Evolutionary conservation across 2,113 vertebrate species (phyloP).

Genomic region (Ammodytes dubius): DNA sequence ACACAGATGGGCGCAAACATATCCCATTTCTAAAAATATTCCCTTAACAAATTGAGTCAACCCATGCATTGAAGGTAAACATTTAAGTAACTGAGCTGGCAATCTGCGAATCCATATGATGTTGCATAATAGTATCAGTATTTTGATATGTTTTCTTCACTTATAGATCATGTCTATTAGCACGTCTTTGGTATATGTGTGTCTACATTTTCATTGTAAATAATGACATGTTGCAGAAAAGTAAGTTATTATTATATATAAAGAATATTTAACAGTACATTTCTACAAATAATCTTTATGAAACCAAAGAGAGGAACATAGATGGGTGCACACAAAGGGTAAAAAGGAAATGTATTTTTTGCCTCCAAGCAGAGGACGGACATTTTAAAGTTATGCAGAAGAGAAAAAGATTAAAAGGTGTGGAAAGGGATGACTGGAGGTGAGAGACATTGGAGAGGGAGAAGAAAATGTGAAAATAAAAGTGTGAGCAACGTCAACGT

Average conservation of each 20-base stretch:
- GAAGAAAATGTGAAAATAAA: conserved; percentile 44
- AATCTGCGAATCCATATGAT: not conserved
- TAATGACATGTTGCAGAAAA: not conserved
- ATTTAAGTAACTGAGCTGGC: too few species aligned
- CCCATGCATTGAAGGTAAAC: not conserved
- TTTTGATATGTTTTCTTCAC: not conserved
- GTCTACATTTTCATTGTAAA: not conserved
- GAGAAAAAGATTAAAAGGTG: conserved; percentile 35
- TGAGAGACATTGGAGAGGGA: conserved; percentile 38
- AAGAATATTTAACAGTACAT: too few species aligned
- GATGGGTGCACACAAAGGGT: not conserved
- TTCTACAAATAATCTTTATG: too few species aligned
- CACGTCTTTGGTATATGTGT: not conserved
- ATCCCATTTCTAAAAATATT: not conserved
- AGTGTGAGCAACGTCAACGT: conserved; percentile 22
- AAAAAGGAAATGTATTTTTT: not conserved
- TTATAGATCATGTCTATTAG: not conserved
- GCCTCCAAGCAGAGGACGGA: not conserved
- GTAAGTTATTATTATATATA: not conserved
- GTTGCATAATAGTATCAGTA: not conserved
- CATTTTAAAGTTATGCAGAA: conserved; percentile 18
- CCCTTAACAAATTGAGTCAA: not conserved
- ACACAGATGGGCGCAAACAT: conserved; percentile 36
- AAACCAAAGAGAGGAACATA: not conserved
- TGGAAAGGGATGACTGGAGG: conserved; percentile 9